Conservation (phyloP, 2,113 vertebrate genomes). For the Dascyllus trimaculatus region DNA sequence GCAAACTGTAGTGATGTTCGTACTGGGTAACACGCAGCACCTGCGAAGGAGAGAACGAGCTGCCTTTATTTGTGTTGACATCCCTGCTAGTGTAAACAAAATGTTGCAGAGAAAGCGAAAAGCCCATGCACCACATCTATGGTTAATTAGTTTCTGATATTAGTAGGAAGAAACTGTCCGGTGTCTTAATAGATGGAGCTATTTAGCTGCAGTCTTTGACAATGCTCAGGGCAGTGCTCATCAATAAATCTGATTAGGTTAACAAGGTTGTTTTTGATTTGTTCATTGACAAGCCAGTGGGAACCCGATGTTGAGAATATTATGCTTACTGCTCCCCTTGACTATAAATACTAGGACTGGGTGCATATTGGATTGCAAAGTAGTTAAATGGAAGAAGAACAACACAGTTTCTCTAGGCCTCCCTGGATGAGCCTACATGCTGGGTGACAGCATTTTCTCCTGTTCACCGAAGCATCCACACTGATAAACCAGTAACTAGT, state of each 20-base stretch:
- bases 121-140: slow-evolving; percentile 41
- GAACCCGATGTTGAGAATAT: slow-evolving; percentile 45
- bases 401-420: slow-evolving; percentile 22
- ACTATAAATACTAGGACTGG: slow-evolving; percentile 2
- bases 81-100: slow-evolving; percentile 58
- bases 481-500: slow-evolving; percentile 22
- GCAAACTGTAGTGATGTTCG: slow-evolving; percentile 12
- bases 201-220: slow-evolving; percentile 58
- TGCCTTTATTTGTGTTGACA: slow-evolving; percentile 65
- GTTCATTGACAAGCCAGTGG: slow-evolving; percentile 57
- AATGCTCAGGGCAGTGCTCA: slow-evolving; percentile 46
- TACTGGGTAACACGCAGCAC: slow-evolving; percentile 42
- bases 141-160: slow-evolving; percentile 57
- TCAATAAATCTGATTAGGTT: slow-evolving; percentile 78
- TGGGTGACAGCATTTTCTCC: slow-evolving; percentile 14
- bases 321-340: slow-evolving; percentile 6
- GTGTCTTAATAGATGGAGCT: slow-evolving; percentile 50
- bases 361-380: slow-evolving; percentile 40
- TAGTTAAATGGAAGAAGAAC: slow-evolving; percentile 40
- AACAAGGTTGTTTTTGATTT: slow-evolving; percentile 79
- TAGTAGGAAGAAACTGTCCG: slow-evolving; percentile 34
- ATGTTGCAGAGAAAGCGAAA: slow-evolving; percentile 61
- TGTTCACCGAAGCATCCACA: slow-evolving; percentile 18
- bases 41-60: slow-evolving; percentile 52
- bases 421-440: slow-evolving; percentile 31